A percentile compares a stretch with the other conserved stretches of the same genome.
These are phyloP conservation scores for Galago senegalensis DNA, from an alignment of 2,797 vertebrate genomes.

Conservation along the genomic window DNA sequence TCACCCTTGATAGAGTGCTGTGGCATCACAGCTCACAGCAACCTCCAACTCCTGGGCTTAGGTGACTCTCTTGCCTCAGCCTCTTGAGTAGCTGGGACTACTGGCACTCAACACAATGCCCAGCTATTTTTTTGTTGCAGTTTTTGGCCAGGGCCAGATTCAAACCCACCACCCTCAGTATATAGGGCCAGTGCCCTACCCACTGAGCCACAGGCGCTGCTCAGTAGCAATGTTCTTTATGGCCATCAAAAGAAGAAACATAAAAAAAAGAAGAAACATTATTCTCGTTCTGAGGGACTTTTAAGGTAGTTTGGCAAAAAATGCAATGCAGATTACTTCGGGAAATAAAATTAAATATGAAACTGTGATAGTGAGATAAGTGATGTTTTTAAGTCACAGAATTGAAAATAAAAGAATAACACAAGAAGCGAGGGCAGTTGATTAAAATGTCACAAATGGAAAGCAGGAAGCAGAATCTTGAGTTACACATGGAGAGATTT, in stretches of 20 bases:
- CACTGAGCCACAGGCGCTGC: too few species aligned
- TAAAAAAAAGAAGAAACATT: not conserved
- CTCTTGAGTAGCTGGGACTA: too few species aligned
- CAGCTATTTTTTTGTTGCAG: too few species aligned
- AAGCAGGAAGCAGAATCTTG: constrained; percentile 59
- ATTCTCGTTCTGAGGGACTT: not conserved
- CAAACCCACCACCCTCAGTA: too few species aligned
- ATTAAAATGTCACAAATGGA: constrained; percentile 58
- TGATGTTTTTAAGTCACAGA: constrained; percentile 42
- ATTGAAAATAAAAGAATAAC: constrained; percentile 58
- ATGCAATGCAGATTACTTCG: not conserved
- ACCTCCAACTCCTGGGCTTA: too few species aligned
- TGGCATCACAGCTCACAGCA: too few species aligned
- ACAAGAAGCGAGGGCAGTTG: constrained; percentile 63
- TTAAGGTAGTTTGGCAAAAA: constrained; percentile 42
- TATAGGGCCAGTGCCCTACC: too few species aligned
- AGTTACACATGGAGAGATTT: not conserved
- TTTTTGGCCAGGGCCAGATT: too few species aligned
- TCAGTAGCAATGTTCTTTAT: not conserved
- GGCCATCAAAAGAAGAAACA: not conserved
- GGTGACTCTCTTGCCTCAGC: too few species aligned
- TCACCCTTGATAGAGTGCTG: too few species aligned
- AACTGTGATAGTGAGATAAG: constrained; percentile 2
- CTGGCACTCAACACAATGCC: too few species aligned
- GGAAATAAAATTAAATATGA: constrained; percentile 42